These are phyloP conservation scores for Tetramorium bicarinatum DNA, from an alignment of 2,888 invertebrate genomes.

Conservation along the genomic window DNA sequence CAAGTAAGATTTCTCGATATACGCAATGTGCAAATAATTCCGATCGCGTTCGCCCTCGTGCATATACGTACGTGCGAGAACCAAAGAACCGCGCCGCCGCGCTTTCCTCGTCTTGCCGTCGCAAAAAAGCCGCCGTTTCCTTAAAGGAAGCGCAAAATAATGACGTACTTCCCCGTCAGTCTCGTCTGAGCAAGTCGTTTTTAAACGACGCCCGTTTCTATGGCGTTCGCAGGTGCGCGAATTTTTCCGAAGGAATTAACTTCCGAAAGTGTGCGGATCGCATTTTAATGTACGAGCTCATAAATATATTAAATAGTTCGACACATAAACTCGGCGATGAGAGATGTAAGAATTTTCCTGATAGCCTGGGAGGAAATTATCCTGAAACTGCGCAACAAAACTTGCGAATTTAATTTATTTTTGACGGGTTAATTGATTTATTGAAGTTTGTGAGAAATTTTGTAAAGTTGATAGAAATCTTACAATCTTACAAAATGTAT, in stretches of 20 bases:
- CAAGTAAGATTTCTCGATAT: slow-evolving; percentile 65
- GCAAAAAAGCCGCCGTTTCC: slow-evolving; percentile 75
- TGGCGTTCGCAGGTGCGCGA: slow-evolving; percentile 45
- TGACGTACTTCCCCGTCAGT: slow-evolving; percentile 72
- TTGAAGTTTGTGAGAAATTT: too few relatives aligned
- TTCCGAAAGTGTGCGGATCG: slow-evolving; percentile 20
- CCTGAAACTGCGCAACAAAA: not conserved
- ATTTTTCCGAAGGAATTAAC: slow-evolving; percentile 8
- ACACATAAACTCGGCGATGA: not conserved
- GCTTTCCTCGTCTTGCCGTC: slow-evolving; percentile 42
- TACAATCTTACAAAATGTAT: too few relatives aligned
- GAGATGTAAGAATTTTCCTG: not conserved
- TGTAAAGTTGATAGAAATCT: too few relatives aligned
- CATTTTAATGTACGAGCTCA: not conserved
- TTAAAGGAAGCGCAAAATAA: slow-evolving; percentile 77
- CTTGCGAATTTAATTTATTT: too few relatives aligned
- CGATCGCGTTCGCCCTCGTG: slow-evolving; percentile 66
- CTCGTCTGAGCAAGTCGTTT: slow-evolving; percentile 61
- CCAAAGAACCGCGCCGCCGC: slow-evolving; percentile 44
- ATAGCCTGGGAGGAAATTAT: too few relatives aligned
- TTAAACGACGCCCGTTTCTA: slow-evolving; percentile 54
- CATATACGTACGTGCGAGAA: slow-evolving; percentile 57
- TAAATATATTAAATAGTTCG: not conserved
- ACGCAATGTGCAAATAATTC: slow-evolving; percentile 71
- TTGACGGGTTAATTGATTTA: too few relatives aligned